A percentile compares a stretch with the other conserved stretches of the same genome.
Conservation (phyloP, 2,888 invertebrate species). For the Drosophila anomelani region DNA sequence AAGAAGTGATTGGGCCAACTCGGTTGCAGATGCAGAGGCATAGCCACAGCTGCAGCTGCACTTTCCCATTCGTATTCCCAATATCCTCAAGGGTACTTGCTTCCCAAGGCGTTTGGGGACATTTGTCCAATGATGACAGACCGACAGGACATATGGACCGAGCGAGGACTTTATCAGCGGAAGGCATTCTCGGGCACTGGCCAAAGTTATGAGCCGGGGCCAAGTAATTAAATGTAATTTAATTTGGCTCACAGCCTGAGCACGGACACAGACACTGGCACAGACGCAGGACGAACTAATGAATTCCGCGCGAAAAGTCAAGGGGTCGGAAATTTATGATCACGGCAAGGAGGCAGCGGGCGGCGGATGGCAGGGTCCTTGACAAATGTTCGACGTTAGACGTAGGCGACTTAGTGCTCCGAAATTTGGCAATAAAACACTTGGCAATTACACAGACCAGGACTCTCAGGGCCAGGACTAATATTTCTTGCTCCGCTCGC, state of each 20-base stretch:
- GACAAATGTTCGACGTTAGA: slow-evolving; percentile 79
- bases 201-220: slow-evolving; percentile 63
- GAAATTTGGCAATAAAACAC: slow-evolving; percentile 80
- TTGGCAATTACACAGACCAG: slow-evolving; percentile 69
- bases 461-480: slow-evolving; percentile 13
- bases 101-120: slow-evolving; percentile 30
- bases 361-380: slow-evolving; percentile 37
- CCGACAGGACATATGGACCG: slow-evolving; percentile 32
- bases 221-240: slow-evolving; percentile 77
- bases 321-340: slow-evolving; percentile 73
- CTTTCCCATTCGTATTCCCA: slow-evolving; percentile 14
- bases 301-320: slow-evolving; percentile 78
- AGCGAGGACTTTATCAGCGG: slow-evolving; percentile 32
- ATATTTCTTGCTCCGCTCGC: slow-evolving; percentile 34
- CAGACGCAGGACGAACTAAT: slow-evolving; percentile 63
- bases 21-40: slow-evolving; percentile 34
- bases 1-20: slow-evolving; percentile 42
- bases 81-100: slow-evolving; percentile 34
- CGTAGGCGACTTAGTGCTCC: slow-evolving; percentile 69
- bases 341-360: slow-evolving; percentile 27
- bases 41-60: slow-evolving; percentile 48
- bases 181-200: slow-evolving; percentile 38
- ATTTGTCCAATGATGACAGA: slow-evolving; percentile 73
- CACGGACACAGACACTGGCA: slow-evolving; percentile 41
- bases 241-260: slow-evolving; percentile 63